These are phyloP conservation scores for Calyptomena viridis DNA, from an alignment of 2,113 vertebrate genomes.

Conservation along the genomic window DNA sequence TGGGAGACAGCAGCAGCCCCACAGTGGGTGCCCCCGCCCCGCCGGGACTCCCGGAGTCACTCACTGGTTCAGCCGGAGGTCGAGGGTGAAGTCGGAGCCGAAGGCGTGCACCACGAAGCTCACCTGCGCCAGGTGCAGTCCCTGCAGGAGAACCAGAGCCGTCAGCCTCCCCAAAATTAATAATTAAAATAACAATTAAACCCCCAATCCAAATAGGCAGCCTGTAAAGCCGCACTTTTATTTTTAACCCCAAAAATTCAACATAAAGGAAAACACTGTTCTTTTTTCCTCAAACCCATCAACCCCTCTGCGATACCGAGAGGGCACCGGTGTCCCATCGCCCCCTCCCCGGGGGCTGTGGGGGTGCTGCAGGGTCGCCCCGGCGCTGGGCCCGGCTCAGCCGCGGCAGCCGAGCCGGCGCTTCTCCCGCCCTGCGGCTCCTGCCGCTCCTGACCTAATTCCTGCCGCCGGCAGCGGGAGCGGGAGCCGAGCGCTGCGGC, in stretches of 20 bases:
- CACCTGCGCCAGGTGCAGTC: slow-evolving; percentile 86
- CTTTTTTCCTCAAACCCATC: background rate
- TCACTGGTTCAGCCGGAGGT: slow-evolving; percentile 91
- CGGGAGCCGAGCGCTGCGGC: background rate
- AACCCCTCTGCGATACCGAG: background rate
- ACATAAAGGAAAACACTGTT: background rate
- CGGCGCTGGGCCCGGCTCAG: background rate
- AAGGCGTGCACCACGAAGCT: slow-evolving; percentile 86
- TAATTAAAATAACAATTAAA: background rate
- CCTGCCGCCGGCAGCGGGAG: background rate
- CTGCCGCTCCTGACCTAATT: slow-evolving; percentile 32
- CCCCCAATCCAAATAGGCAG: background rate
- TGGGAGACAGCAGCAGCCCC: background rate
- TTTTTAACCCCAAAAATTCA: background rate
- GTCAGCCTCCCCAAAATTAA: background rate
- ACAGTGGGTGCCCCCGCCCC: background rate
- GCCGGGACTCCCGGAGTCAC: background rate
- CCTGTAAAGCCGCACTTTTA: background rate
- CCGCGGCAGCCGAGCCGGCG: background rate
- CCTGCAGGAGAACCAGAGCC: slow-evolving; percentile 60
- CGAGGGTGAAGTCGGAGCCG: slow-evolving; percentile 84
- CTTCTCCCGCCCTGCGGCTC: background rate
- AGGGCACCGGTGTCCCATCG: background rate
- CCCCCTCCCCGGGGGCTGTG: background rate
- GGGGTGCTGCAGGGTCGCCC: background rate